Evolutionary conservation across 2,888 invertebrate species (phyloP), one percentile per base, ranked within the genome.

Genomic region (Didymodactylos carnosus): DNA sequence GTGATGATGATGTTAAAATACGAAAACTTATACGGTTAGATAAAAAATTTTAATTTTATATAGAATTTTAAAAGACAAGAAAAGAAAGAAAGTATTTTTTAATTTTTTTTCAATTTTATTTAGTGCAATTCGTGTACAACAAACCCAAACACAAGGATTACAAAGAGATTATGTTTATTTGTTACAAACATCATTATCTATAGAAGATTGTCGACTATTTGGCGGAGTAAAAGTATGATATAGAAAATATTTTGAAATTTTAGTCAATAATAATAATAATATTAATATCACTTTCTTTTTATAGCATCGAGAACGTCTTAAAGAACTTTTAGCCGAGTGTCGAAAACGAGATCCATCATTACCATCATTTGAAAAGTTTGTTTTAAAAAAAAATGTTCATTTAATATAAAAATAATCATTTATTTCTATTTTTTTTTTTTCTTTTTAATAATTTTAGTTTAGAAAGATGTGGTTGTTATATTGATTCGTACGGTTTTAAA

Each of bases 401-500:
- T 39, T 71, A 5, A 14, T 39, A n/a, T n/a, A n/a, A n/a, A n/a
- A n/a, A n/a, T n/a, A n/a, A n/a, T 71, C 11, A 43, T 75, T 71
- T 70, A 14, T 7, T 62, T 16, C 8, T 29, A 70, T n/a, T n/a
- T 40, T 39, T 69, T 53, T 16, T 25, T 8, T 8, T 40, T 75
- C n/a, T 75, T 41, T 62, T 23, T 40, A 69, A 51, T 70, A 51
- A 27, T 78, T 77, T 69, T 78, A 82, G 83, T 75, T 76, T 83
- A 75, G 77, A 79, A 6, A 79, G 79, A 40, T 79, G 79, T 7
- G 81, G 81, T 72, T 80, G 80, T 14, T 85, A 86, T 78, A 84
- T 86, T n/a, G 86, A 86, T 78, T 79, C 79, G 8, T 84, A 84
- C 77, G 86, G 86, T 11, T 86, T 86, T 78, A 82, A 84, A 53